Conservation (phyloP, 2,797 vertebrate species). For the Bradypodion ventrale region DNA sequence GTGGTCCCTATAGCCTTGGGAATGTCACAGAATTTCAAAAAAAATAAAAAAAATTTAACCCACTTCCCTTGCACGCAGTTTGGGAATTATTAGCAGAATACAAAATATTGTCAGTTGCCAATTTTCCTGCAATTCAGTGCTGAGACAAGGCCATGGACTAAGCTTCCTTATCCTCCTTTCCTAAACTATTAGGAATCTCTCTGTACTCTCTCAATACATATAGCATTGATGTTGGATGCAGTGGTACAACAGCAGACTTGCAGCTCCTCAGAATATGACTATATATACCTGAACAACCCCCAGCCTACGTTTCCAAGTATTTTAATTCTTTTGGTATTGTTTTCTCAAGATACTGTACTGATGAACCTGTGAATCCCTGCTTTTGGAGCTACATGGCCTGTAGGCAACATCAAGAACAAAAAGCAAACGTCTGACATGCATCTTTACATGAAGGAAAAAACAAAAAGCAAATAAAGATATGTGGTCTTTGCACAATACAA, state of each 20-base stretch:
- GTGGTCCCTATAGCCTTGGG: too few species aligned
- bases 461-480: not conserved
- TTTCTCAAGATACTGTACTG: not conserved
- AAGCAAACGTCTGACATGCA: not conserved
- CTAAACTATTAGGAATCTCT: not conserved
- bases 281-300: conserved; percentile 12
- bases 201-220: fast-evolving
- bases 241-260: not conserved
- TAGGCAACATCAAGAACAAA: not conserved
- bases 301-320: not conserved
- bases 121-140: not conserved
- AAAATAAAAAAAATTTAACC: too few species aligned
- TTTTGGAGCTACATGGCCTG: not conserved
- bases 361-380: not conserved
- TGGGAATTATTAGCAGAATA: not conserved
- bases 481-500: not conserved
- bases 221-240: not conserved
- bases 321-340: not conserved
- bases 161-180: not conserved
- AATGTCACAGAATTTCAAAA: too few species aligned
- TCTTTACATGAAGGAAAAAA: not conserved
- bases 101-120: not conserved
- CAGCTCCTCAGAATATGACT: conserved; percentile 3
- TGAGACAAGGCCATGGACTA: not conserved
- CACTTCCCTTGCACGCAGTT: not conserved